phyloP scores from a whole-genome alignment of 1,140 invertebrate species.

The Battus philenor region DNA sequence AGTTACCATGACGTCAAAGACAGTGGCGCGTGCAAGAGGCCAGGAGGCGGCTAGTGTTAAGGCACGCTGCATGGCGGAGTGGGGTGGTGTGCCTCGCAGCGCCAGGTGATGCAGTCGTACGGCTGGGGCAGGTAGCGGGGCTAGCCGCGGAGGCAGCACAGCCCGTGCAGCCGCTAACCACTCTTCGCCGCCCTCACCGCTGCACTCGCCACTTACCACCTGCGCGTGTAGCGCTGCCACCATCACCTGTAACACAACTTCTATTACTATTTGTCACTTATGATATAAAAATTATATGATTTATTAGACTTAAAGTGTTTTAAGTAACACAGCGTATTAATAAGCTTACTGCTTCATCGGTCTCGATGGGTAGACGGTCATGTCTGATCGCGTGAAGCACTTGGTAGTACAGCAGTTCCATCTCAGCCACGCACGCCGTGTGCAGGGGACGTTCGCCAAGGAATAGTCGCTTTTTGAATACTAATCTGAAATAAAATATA shows the following conservation, averaged over 20 bases:
- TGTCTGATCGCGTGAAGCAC: conserved; percentile 92
- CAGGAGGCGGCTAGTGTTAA: conserved; percentile 95
- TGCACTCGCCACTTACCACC: conserved; percentile 91
- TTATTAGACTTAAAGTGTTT: too few species aligned
- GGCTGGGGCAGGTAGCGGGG: conserved; percentile 84
- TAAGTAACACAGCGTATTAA: too few species aligned
- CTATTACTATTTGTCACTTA: not conserved
- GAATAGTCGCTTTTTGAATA: conserved; percentile 96
- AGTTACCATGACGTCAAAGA: conserved; percentile 96
- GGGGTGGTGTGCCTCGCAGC: conserved; percentile 86
- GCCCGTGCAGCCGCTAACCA: conserved; percentile 86
- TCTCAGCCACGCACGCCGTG: conserved; percentile 92
- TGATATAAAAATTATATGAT: conserved; percentile 10
- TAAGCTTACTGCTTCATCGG: conserved; percentile 94
- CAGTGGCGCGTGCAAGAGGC: conserved; percentile 93
- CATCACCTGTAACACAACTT: conserved; percentile 93
- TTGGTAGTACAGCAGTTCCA: conserved; percentile 97
- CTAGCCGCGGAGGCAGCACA: conserved; percentile 89
- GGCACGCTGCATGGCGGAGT: conserved; percentile 93
- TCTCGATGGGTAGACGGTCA: conserved; percentile 93
- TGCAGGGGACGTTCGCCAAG: conserved; percentile 83
- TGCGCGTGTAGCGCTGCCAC: conserved; percentile 95
- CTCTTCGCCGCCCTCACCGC: conserved; percentile 79
- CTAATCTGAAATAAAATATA: conserved; percentile 78
- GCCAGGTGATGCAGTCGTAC: conserved; percentile 70